Evolutionary conservation across 2,797 vertebrate species (phyloP).

Genomic region (Myiothlypis chrysogaster): DNA sequence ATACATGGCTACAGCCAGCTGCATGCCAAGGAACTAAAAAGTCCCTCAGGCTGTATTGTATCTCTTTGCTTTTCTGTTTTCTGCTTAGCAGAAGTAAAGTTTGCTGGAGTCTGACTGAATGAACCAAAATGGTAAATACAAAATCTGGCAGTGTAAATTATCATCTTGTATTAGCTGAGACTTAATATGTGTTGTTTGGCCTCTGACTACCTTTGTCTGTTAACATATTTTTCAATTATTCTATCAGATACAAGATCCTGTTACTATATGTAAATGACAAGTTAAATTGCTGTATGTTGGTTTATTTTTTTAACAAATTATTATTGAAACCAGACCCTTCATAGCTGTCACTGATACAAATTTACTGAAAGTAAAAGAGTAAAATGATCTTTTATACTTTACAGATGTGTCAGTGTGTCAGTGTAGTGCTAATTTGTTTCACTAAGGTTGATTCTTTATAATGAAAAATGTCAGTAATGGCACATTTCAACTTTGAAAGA

Average conservation of each 20-base stretch:
- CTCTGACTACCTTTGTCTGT: conserved; percentile 39
- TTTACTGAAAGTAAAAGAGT: conserved; percentile 35
- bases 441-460: conserved; percentile 13
- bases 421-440: conserved; percentile 37
- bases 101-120: conserved; percentile 39
- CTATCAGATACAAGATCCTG: conserved; percentile 4
- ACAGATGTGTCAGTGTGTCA: conserved; percentile 37
- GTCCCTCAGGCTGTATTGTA: background rate
- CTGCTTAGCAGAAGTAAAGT: conserved; percentile 22
- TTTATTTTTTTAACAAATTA: conserved; percentile 53
- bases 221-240: conserved; percentile 41
- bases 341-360: conserved; percentile 22
- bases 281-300: conserved; percentile 34
- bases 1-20: background rate
- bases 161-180: conserved; percentile 28
- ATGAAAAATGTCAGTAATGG: conserved; percentile 51
- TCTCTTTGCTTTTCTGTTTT: background rate
- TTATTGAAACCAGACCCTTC: conserved; percentile 41
- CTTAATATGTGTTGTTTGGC: background rate
- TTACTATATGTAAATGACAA: conserved; percentile 38
- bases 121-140: conserved; percentile 35
- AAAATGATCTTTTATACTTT: conserved; percentile 42
- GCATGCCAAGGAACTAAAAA: background rate
- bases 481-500: conserved; percentile 34
- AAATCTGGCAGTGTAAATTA: conserved; percentile 32